Base-by-base conservation (phyloP, 2,113 vertebrate genomes). In the Galemys pyrenaicus region DNA sequence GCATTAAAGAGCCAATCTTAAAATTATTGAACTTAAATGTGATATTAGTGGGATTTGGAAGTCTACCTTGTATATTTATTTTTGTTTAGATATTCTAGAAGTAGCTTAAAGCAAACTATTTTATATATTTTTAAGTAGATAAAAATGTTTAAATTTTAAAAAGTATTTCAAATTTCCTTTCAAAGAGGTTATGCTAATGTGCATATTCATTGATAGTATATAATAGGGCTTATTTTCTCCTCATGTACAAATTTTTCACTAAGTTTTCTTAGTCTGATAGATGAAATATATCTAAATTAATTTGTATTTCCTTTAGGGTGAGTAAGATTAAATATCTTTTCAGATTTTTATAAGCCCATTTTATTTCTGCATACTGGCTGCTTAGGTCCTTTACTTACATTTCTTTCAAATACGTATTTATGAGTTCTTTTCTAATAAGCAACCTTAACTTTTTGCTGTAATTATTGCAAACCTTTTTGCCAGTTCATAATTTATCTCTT, bases 101-200 rank as follows among this genome's bases (percentile, higher is more conserved):
- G 10, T 73, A 73, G 15, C 28, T 92, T 89, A 58, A 37, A 68
- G 17, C 3, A 6, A 79, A 51, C 30, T 80, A 51, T 82, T 87
- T 26, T 78, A 71, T 87, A 91, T 82, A 90, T 60, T 35, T n/a
- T 46, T 86, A 87, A 78, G 30, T 73, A 26, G n/a, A 93, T 75
- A 73, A 58, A 64, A 79, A 58, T 92, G 51, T 71, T 94, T 78
- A 74, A 89, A 73, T 79, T 90, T 87, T 87, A 87, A 78, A 5
- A 79, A 4, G 24, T 74, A 93, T 79, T 83, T 49, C 35, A 83
- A 77, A 87, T 86, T 90, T 92, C 13, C 12, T 15, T 79, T 11
- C 32, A 89, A 67, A 89, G 20, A 92, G 11, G 3, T 44, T 87
- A 37, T 87, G 19, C 35, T 85, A 85, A 58, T 86, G 77, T 74